A percentile compares a stretch with the other conserved stretches of the same genome.
Evolutionary conservation across 1,140 invertebrate genomes (phyloP).

Genomic region (Alviniconcha marisindica): DNA sequence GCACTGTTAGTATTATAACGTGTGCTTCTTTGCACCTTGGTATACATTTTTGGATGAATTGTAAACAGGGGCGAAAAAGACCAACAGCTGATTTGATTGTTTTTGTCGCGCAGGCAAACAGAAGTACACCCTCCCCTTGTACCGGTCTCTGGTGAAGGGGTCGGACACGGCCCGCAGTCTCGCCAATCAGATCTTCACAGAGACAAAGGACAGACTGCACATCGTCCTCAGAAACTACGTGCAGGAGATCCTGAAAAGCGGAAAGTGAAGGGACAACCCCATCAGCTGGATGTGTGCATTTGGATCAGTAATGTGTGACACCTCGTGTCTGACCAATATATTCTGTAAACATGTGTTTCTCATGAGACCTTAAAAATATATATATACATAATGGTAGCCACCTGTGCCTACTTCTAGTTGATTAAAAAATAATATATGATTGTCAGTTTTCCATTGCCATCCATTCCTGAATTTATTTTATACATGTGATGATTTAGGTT

Average conservation of each 20-base stretch:
- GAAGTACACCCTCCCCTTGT: slow-evolving; percentile 60
- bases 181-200: slow-evolving; percentile 43
- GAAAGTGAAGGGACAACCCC: neutral
- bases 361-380: neutral
- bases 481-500: no score
- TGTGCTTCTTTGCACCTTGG: no score
- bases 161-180: slow-evolving; percentile 43
- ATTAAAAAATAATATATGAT: no score
- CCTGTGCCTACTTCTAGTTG: no score
- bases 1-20: no score
- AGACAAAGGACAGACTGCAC: slow-evolving; percentile 51
- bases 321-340: neutral
- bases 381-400: no score
- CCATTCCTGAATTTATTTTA: no score
- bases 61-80: no score
- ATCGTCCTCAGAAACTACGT: slow-evolving; percentile 53
- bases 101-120: slow-evolving; percentile 54
- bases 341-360: neutral
- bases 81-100: neutral
- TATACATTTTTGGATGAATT: no score
- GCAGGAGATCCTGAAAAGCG: slow-evolving; percentile 24
- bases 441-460: no score
- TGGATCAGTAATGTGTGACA: neutral
- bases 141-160: slow-evolving; percentile 52
- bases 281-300: neutral